Evolutionary conservation across 2,113 vertebrate genomes (phyloP), one percentile per base, ranked within the genome.

Genomic region (Capreolus pygargus): DNA sequence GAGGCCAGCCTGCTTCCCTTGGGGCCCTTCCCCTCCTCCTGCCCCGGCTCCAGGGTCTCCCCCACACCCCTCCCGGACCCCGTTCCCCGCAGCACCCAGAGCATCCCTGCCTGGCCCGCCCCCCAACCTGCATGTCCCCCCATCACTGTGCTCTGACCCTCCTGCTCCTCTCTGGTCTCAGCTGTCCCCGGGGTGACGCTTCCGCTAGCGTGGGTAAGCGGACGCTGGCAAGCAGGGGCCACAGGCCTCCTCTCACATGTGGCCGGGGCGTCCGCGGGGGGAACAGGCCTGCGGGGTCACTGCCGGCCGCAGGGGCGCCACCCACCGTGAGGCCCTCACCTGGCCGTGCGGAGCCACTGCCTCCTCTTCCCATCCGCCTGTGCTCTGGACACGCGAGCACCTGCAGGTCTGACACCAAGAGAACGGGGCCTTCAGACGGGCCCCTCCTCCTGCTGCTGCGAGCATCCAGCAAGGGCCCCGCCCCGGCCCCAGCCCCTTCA

Each of bases 211-310:
- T 4, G 11, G 55, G 74, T 45, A 52, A 60, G 58, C 21, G 2
- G 58, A 95, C 36, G 25, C 15, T 43, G n/a, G 76, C 0, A 5
- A 86, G 23, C 33, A 60, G 47, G 67, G 4, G 30, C 8, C 28
- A 52, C 70, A 70, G 36, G 47, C 23, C 21, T 57, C 52, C 50
- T 87, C 67, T 30, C 78, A 30, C 5, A 2, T 7, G 19, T 1
- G 1, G n/a, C 43, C 4, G 1, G 5, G 0, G 6, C 27, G 15
- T 27, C 21, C 7, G 2, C 8, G 7, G 76, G 36, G 14, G 67
- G n/a, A 28, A 13, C 36, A 58, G 64, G 23, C 84, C 27, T 50
- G 28, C 4, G 0, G 33, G 57, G 52, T 83, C 54, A 60, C 28
- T 58, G 4, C n/a, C 2, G 5, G 19, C 33, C n/a, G 0, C 57